Evolutionary conservation across 2,113 vertebrate species (phyloP), one percentile per base, ranked within the genome.

Genomic region (Semnornis frantzii): DNA sequence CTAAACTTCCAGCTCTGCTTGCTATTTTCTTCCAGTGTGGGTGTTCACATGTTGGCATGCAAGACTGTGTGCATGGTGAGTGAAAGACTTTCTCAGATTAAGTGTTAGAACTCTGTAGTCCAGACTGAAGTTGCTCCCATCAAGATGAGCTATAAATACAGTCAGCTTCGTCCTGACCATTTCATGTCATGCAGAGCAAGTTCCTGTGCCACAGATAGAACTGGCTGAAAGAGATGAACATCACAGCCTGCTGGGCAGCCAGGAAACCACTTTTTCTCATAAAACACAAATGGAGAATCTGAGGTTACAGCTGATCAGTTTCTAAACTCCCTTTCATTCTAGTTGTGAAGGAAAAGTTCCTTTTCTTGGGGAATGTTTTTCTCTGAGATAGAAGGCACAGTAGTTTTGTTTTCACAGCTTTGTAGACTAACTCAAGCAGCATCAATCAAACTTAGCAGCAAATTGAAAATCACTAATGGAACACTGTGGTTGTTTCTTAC

Each of bases 391-490:
- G 23, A 11, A 87, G 5, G 21, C 44, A 55, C 4, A 2, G 1
- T 21, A 11, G 63, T 82, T 87, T 82, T 81, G 37, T 1, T 59
- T 86, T 73, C 44, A 30, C 23, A 55, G 12, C 15, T 92, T 82
- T 73, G 46, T 73, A 42, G 31, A 85, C 23, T 66, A 33, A 59
- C 31, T 92, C 18, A 62, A 69, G 42, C 20, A 85, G 23, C 44
- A 81, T 69, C 66, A 76, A 79, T 93, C 54, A 85, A 66, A 73
- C 28, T 63, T 82, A 87, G 64, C 68, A 91, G 72, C 20, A 82
- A 89, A 89, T 80, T 93, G 82, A 94, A 94, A 95, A 91, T 79
- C 75, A 77, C 19, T 74, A 48, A 89, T 52, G 87, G 75, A 93
- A 92, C 27, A 44, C 57, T 82, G 75, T 42, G 57, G 52, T 19